Conservation (phyloP, 2,797 vertebrate species). For the Thalassophryne amazonica region DNA sequence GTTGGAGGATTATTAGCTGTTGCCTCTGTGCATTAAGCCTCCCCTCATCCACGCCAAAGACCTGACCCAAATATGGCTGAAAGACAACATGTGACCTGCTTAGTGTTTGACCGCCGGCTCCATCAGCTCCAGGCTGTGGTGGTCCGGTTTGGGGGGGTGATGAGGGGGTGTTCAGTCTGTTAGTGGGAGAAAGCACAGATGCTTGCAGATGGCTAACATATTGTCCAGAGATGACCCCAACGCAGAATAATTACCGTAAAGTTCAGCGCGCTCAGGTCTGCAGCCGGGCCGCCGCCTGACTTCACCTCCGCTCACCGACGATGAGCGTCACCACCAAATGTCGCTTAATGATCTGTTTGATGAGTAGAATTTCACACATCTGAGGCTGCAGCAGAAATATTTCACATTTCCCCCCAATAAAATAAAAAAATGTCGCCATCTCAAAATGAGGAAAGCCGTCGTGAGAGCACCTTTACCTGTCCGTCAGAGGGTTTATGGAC, state of each 20-base stretch:
- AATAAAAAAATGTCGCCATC: no score
- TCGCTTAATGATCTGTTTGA: no score
- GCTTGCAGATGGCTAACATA: slow-evolving; percentile 96
- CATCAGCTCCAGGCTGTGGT: slow-evolving; percentile 51
- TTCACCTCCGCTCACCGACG: slow-evolving; percentile 19
- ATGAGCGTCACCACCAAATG: neutral
- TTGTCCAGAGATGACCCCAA: slow-evolving; percentile 91
- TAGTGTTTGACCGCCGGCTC: slow-evolving; percentile 72
- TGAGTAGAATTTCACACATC: no score
- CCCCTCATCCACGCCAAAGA: slow-evolving; percentile 81
- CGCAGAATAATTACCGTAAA: slow-evolving; percentile 86
- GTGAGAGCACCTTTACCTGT: no score
- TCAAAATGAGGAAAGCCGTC: no score
- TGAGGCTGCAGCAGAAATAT: no score
- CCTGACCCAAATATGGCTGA: slow-evolving; percentile 99
- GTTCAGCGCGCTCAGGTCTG: slow-evolving; percentile 90
- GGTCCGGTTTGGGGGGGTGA: slow-evolving; percentile 22
- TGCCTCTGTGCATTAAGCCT: slow-evolving; percentile 83
- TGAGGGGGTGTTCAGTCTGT: slow-evolving; percentile 68
- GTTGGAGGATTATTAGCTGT: slow-evolving; percentile 66
- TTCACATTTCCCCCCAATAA: no score
- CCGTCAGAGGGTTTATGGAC: no score
- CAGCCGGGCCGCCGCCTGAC: slow-evolving; percentile 58
- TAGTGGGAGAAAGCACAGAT: slow-evolving; percentile 90
- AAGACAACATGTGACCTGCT: slow-evolving; percentile 97